Conservation (phyloP, 1,140 invertebrate genomes). For the Temnothorax nylanderi region DNA sequence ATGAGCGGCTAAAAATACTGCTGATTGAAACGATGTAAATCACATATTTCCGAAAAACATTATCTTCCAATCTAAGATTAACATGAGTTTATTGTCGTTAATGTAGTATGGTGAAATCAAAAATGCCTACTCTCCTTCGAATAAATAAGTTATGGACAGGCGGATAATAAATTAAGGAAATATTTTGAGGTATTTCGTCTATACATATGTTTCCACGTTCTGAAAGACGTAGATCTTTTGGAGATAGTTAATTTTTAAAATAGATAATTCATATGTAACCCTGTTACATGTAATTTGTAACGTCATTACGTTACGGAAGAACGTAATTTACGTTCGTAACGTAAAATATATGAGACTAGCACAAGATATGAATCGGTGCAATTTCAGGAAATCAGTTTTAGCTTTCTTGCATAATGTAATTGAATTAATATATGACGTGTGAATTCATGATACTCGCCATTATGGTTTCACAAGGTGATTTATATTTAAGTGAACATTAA, state of each 20-base stretch:
- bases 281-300: neutral
- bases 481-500: conserved; percentile 16
- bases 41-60: conserved; percentile 9
- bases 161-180: neutral
- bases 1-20: neutral
- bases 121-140: neutral
- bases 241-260: conserved; percentile 15
- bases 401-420: conserved; percentile 3
- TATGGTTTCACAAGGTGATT: neutral
- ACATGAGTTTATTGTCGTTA: neutral
- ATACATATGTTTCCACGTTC: neutral
- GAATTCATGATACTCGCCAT: neutral
- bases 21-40: neutral
- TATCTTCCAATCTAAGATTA: neutral
- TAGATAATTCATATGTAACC: conserved; percentile 8
- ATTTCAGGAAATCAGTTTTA: conserved; percentile 19
- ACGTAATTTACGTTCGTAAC: neutral
- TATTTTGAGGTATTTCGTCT: neutral
- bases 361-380: neutral
- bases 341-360: neutral
- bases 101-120: neutral
- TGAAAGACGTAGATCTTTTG: neutral
- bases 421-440: conserved; percentile 45
- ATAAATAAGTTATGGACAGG: neutral
- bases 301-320: neutral